phyloP scores from a whole-genome alignment of 2,113 vertebrate genomes.

The Ascaphus truei region DNA sequence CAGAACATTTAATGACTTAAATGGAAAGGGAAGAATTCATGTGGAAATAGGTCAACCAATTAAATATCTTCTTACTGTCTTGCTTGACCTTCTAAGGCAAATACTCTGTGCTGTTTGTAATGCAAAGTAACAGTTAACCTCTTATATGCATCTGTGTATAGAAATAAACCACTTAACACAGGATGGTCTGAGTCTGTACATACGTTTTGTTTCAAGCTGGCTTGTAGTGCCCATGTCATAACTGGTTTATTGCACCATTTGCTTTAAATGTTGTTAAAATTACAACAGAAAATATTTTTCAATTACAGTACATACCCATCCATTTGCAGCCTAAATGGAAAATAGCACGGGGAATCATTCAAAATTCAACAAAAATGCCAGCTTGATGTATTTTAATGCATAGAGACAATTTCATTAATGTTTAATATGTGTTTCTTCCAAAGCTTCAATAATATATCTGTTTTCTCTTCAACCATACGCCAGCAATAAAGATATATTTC shows the following conservation, averaged over 20 bases:
- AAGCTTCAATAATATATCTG: too few species aligned
- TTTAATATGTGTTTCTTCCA: too few species aligned
- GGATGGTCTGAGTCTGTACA: neutral
- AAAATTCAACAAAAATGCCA: neutral
- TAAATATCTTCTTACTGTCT: neutral
- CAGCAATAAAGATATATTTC: too few species aligned
- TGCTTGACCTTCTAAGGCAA: neutral
- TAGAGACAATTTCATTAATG: too few species aligned
- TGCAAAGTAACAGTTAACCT: neutral
- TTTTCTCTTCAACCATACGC: too few species aligned
- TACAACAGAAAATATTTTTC: neutral
- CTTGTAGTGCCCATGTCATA: neutral
- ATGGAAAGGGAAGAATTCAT: too few species aligned
- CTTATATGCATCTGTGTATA: neutral
- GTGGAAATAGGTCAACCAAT: neutral
- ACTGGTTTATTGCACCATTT: neutral
- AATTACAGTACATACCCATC: conserved; percentile 4
- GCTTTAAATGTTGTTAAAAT: neutral
- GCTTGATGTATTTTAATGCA: neutral
- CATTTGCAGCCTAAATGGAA: neutral
- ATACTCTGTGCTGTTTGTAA: neutral
- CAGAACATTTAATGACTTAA: neutral
- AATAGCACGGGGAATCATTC: neutral
- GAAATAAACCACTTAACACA: neutral
- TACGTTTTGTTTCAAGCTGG: neutral